Base-by-base conservation (phyloP, 1,140 invertebrate genomes). In the Planococcus citri region DNA sequence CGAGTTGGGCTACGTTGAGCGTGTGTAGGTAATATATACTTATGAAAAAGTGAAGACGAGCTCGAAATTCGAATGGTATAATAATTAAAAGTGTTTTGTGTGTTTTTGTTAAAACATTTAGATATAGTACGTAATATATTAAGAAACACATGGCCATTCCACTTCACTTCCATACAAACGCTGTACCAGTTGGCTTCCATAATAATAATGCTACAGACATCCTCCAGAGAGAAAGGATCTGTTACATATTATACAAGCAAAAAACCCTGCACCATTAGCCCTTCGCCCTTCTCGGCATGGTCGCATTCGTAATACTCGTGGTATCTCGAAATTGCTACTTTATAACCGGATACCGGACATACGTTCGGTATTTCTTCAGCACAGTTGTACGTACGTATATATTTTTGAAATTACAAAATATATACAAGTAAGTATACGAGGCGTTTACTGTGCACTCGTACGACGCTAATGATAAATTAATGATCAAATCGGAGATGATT, bases 61-160 rank as follows among this genome's bases (percentile, higher is more conserved):
- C n/a, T n/a, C n/a, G n/a, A n/a, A n/a, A 33, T 33, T 6, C 29
- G 29, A 33, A 12, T 33, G 29, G 41, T 9, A 51, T 51, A 20
- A 3, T 51, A 51, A 51, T 51, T 9, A 51, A n/a, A n/a, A n/a
- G n/a, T n/a, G n/a, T n/a, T n/a, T 51, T 51, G 17, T 9, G 41
- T 20, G 41, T 20, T 51, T 51, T 51, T 51, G 41, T 51, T 51
- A 51, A 51, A 51, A 51, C 41, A 20, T 51, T 51, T 51, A 51
- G 41, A 51, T n/a, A n/a, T n/a, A n/a, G n/a, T n/a, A n/a, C n/a
- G n/a, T n/a, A 51, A 51, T 51, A 51, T 51, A 51, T 51, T 51
- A 51, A 6, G 41, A 51, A 51, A 51, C 41, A 51, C 41, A 51
- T 51, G 41, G 41, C 41, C 41, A 51, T 20, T 51, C 17, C 41